Percentiles rank a stretch among this genome's conserved stretches.
Conservation (phyloP, 1,140 invertebrate species). For the Pseudachorutes palmiensis region DNA sequence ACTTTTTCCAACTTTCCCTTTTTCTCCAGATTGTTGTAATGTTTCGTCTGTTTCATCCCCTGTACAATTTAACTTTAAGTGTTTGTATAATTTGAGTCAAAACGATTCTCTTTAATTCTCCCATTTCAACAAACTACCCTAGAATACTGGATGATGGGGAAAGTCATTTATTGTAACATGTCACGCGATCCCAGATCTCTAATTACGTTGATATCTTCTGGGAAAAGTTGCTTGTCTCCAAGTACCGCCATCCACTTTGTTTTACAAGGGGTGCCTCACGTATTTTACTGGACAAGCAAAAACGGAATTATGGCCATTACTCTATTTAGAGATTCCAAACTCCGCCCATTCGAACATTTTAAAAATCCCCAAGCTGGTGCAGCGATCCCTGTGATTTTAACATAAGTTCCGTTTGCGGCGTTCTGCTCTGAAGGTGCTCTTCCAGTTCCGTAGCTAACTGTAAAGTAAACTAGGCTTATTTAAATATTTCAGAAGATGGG, state of each 20-base stretch:
- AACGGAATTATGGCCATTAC: too few relatives aligned
- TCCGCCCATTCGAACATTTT: too few relatives aligned
- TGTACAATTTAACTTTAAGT: constrained; percentile 6
- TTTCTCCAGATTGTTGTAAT: background rate
- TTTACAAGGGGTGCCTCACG: background rate
- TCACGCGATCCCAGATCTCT: constrained; percentile 33
- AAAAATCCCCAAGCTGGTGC: too few relatives aligned
- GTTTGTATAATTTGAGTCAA: constrained; percentile 32
- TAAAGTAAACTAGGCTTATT: too few relatives aligned
- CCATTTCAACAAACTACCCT: constrained; percentile 38
- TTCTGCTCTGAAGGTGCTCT: too few relatives aligned
- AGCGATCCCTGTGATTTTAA: too few relatives aligned
- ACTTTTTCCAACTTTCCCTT: background rate
- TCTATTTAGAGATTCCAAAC: too few relatives aligned
- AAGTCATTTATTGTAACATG: constrained; percentile 33
- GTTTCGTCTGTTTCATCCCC: background rate
- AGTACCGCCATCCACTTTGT: background rate
- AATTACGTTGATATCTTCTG: constrained; percentile 30
- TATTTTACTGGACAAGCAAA: too few relatives aligned
- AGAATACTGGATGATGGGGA: constrained; percentile 17
- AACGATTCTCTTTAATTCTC: constrained; percentile 35
- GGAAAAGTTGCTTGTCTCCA: constrained; percentile 10
- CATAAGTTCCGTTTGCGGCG: too few relatives aligned
- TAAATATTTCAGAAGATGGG: too few relatives aligned
- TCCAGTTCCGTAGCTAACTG: too few relatives aligned